phyloP scores from a whole-genome alignment of 2,888 invertebrate species.

The Noctua comes region DNA sequence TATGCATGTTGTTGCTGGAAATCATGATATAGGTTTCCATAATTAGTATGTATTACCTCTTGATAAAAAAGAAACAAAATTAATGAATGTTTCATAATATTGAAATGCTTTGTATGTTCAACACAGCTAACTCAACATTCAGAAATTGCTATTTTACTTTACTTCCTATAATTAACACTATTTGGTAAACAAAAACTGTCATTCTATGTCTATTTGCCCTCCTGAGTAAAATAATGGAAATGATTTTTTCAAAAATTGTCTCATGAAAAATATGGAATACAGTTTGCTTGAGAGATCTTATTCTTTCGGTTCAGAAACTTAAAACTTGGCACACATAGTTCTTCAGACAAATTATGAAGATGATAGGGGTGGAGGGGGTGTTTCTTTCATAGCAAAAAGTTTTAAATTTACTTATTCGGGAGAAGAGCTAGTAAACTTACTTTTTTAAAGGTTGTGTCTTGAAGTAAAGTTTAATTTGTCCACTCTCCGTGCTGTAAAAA shows the following conservation, averaged over 20 bases:
- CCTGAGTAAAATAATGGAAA: background rate
- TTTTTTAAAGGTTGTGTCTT: background rate
- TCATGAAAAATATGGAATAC: background rate
- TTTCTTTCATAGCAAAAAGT: background rate
- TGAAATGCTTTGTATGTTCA: background rate
- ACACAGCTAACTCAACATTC: background rate
- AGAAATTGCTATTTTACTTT: background rate
- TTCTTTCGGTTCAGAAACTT: background rate
- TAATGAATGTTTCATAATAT: background rate
- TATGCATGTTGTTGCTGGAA: slow-evolving; percentile 95
- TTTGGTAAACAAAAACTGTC: background rate
- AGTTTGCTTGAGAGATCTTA: background rate
- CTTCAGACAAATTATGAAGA: background rate
- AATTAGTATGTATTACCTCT: slow-evolving; percentile 91
- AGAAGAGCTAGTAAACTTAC: background rate
- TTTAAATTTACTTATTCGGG: background rate
- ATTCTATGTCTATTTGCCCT: background rate
- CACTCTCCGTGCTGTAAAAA: background rate
- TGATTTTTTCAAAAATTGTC: background rate
- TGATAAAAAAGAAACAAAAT: background rate
- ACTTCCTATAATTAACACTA: background rate
- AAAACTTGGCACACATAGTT: background rate
- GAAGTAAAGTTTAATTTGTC: background rate
- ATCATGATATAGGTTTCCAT: slow-evolving; percentile 99
- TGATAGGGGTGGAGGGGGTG: background rate